phyloP scores from a whole-genome alignment of 2,113 vertebrate species.

The Ceyx margarethae region DNA sequence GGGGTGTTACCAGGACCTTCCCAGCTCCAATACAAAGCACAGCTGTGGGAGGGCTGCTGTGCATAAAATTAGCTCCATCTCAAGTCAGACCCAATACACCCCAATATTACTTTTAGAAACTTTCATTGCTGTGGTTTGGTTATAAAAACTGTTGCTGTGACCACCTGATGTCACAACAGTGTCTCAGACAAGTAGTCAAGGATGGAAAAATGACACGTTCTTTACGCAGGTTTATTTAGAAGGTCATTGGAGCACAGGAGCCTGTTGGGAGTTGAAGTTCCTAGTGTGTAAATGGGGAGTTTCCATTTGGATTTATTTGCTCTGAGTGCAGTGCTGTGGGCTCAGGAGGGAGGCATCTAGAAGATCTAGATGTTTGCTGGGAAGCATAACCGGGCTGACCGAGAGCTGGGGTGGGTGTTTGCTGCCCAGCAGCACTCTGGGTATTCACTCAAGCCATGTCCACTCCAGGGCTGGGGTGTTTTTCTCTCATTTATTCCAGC shows the following conservation, averaged over 20 bases:
- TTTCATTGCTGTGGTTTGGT: background rate
- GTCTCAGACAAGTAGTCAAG: background rate
- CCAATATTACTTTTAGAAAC: background rate
- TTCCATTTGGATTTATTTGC: rapidly evolving
- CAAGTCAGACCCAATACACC: no score
- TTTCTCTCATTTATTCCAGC: background rate
- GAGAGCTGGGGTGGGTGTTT: background rate
- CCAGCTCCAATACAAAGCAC: no score
- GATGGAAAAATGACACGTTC: background rate
- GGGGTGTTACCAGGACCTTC: no score
- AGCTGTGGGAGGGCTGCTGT: no score
- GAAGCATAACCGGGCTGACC: background rate
- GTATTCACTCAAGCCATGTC: background rate
- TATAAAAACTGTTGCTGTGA: background rate
- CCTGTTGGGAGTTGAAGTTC: background rate
- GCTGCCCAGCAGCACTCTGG: background rate
- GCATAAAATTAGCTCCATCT: no score
- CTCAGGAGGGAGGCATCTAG: background rate
- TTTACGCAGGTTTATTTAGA: background rate
- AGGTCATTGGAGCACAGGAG: background rate
- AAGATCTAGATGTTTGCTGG: background rate
- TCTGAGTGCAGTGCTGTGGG: background rate
- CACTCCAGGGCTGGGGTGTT: background rate
- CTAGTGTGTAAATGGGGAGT: background rate
- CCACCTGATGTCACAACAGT: background rate